Conservation (phyloP, 2,888 invertebrate species). For the Pandemis corylana region DNA sequence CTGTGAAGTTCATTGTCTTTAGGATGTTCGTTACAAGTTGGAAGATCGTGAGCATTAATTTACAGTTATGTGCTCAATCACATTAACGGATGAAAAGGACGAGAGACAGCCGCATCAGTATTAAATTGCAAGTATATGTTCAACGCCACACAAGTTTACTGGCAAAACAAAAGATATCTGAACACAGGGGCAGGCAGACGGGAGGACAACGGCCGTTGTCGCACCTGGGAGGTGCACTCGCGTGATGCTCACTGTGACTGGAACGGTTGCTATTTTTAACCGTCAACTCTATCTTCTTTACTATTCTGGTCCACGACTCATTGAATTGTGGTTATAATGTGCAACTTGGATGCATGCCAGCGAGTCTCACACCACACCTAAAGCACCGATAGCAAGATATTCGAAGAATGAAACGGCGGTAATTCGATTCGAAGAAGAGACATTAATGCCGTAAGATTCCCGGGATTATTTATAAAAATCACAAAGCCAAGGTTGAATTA, state of each 20-base stretch:
- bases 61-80: conserved; percentile 39
- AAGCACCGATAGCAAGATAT: conserved; percentile 79
- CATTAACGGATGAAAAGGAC: conserved; percentile 28
- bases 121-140: conserved; percentile 16
- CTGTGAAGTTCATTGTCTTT: conserved; percentile 38
- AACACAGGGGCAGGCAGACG: conserved; percentile 48
- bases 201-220: conserved; percentile 71
- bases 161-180: conserved; percentile 25
- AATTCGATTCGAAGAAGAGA: conserved; percentile 66
- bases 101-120: conserved; percentile 25
- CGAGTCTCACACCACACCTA: conserved; percentile 73
- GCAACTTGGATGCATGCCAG: conserved; percentile 83
- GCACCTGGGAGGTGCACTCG: conserved; percentile 82
- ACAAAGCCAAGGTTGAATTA: conserved; percentile 65
- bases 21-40: conserved; percentile 33
- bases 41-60: conserved; percentile 29
- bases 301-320: conserved; percentile 85
- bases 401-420: conserved; percentile 74
- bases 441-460: conserved; percentile 56
- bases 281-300: conserved; percentile 83
- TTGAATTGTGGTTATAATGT: conserved; percentile 85
- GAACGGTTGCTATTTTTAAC: conserved; percentile 82
- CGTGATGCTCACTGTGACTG: conserved; percentile 73
- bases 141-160: conserved; percentile 1
- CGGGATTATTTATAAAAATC: conserved; percentile 52